A percentile compares a stretch with the other conserved stretches of the same genome.
Conservation (phyloP, 2,113 vertebrate genomes). For the Scortum barcoo region DNA sequence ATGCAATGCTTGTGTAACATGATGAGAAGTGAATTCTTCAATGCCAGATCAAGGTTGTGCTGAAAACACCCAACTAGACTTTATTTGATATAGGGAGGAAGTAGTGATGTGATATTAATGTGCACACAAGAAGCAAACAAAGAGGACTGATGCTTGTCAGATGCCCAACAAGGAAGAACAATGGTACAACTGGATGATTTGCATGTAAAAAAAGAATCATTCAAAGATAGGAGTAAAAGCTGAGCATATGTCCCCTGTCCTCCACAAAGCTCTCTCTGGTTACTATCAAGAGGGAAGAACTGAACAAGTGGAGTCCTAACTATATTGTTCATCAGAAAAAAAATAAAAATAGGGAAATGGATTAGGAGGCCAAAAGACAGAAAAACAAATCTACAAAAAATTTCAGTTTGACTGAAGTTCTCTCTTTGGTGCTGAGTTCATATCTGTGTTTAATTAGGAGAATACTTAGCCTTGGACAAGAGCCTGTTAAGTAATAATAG, state of each 20-base stretch:
- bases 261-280: background rate
- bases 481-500: background rate
- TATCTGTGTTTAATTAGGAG: background rate
- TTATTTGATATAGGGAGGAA: conserved; percentile 66
- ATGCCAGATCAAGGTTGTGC: conserved; percentile 55
- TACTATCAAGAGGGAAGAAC: background rate
- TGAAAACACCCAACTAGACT: conserved; percentile 39
- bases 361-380: background rate
- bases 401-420: background rate
- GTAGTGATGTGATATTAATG: conserved; percentile 55
- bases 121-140: conserved; percentile 9
- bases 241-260: background rate
- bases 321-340: background rate
- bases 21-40: conserved; percentile 55
- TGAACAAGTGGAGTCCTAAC: background rate
- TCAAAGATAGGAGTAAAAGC: background rate
- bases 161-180: background rate
- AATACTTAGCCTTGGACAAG: background rate
- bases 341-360: background rate
- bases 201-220: conserved; percentile 18
- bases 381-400: background rate
- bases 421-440: background rate
- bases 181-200: background rate
- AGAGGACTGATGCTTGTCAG: conserved; percentile 24
- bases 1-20: conserved; percentile 55